Conservation (phyloP, 2,797 vertebrate genomes). For the Lophura swinhoii region DNA sequence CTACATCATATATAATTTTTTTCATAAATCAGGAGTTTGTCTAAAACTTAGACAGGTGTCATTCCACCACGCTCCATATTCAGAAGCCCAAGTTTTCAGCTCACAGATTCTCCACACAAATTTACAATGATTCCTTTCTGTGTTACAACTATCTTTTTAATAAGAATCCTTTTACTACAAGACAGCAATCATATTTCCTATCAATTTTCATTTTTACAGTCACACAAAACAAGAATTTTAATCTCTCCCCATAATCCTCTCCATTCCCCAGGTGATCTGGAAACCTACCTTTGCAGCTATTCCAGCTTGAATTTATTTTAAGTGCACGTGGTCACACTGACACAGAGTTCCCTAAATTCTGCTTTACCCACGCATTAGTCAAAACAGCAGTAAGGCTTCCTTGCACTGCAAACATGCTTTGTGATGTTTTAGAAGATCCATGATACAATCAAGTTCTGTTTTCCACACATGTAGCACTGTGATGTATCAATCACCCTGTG, state of each 20-base stretch:
- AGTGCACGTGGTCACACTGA: not conserved
- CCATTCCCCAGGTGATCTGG: not conserved
- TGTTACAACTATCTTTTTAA: not conserved
- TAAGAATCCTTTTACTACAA: not conserved
- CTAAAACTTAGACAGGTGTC: not conserved
- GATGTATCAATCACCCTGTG: not conserved
- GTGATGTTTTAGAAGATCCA: not conserved
- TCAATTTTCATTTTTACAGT: not conserved
- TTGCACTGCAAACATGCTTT: not conserved
- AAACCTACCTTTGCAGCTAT: not conserved
- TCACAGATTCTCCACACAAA: not conserved
- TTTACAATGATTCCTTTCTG: constrained; percentile 2
- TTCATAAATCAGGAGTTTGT: not conserved
- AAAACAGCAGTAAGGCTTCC: not conserved
- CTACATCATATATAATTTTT: not conserved
- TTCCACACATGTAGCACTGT: not conserved
- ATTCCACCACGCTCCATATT: not conserved
- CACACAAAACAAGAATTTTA: constrained; percentile 23
- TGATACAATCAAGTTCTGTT: not conserved
- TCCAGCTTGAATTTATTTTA: not conserved
- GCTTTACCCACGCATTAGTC: not conserved
- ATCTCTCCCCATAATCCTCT: not conserved
- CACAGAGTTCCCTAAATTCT: not conserved
- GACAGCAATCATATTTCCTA: constrained; percentile 1
- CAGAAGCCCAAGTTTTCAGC: not conserved